Evolutionary conservation across 2,797 vertebrate genomes (phyloP), one percentile per base, ranked within the genome.

Genomic region (Chrysocyon brachyurus): DNA sequence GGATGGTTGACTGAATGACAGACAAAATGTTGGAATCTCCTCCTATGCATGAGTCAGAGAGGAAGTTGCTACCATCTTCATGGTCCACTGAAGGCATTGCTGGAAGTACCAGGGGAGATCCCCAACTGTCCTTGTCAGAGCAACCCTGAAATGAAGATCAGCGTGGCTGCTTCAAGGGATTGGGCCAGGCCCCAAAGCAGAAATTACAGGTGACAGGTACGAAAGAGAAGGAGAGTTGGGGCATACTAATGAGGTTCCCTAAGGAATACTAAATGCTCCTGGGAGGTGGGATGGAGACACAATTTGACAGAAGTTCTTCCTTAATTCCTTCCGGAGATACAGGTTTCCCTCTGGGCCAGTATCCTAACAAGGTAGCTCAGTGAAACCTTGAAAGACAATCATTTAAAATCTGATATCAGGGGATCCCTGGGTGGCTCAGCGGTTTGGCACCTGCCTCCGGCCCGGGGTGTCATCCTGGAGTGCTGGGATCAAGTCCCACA

Each of bases 31-130:
- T 68, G 84, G 81, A 73, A 92, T 87, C 89, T 94, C 85, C 79
- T 95, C 46, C 77, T 26, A 12, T 7, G 31, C 40, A 3, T 73
- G 77, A 93, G 26, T 97, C 96, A 96, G 70, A 89, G 40, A 96
- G 77, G 95, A 97, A 95, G 33, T 17, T 64, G 19, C 87, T 89
- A 52, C 59, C 24, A 56, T 87, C 33, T 81, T 93, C 52, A 15
- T 22, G 3, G 59, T 59, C 77, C 66, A 73, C 56, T 54, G 63
- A 96, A 40, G 70, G 66, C 87, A 79, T 57, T 9, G 1, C 70
- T 77, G 6, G 1, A 87, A 84, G 12, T n/a, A 61, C n/a, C 63
- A 52, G 14, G 57, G 68, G 56, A 66, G 84, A 93, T 46, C 56
- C n/a, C 85, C 59, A 59, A 46, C 15, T 63, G 12, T 56, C 5